phyloP scores from a whole-genome alignment of 2,888 invertebrate species.

The Lepidochrysops patricia region DNA sequence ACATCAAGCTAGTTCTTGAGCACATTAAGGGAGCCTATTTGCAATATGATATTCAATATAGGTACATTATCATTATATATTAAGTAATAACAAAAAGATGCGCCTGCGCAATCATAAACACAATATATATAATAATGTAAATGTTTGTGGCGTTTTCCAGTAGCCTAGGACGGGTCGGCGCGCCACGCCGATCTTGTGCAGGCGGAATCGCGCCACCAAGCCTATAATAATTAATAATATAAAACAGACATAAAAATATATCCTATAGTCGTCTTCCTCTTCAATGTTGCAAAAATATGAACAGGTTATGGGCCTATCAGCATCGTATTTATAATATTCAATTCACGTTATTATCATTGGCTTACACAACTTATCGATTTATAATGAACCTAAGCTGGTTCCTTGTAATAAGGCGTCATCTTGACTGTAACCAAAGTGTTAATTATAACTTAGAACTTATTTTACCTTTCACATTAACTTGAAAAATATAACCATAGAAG shows the following conservation, averaged over 20 bases:
- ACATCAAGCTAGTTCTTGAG: not conserved
- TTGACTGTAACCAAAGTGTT: no score
- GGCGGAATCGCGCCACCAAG: conserved; percentile 88
- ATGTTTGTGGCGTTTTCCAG: not conserved
- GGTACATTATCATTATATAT: not conserved
- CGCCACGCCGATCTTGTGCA: conserved; percentile 78
- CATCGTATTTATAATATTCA: no score
- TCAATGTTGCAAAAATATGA: no score
- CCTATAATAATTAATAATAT: conserved; percentile 71
- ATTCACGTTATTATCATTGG: no score
- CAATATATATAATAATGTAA: not conserved
- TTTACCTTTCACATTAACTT: no score
- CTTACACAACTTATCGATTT: no score
- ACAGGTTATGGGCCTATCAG: no score
- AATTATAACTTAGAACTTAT: no score
- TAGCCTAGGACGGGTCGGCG: conserved; percentile 26
- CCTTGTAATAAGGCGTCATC: no score
- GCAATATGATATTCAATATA: not conserved
- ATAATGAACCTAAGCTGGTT: no score
- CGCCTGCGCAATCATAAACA: conserved; percentile 8
- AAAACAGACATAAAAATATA: not conserved
- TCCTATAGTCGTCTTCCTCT: not conserved
- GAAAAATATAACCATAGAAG: no score
- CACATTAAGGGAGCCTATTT: not conserved
- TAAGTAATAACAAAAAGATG: not conserved